Evolutionary conservation across 2,113 vertebrate genomes (phyloP).

Genomic region (Platycercus adscitus): DNA sequence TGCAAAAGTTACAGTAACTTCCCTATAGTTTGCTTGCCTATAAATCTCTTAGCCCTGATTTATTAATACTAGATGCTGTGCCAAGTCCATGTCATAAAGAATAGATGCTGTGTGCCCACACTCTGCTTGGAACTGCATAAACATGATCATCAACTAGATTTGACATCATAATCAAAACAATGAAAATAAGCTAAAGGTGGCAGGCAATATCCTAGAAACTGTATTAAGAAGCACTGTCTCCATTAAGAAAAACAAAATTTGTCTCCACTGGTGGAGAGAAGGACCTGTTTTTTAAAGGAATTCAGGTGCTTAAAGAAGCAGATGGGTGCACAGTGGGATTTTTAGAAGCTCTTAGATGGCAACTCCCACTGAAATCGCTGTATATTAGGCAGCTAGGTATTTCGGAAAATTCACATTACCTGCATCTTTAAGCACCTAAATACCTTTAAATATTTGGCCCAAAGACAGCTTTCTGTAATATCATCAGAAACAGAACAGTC

Average conservation of each 20-base stretch:
- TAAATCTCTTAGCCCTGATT: slow-evolving; percentile 55
- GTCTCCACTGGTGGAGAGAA: not conserved
- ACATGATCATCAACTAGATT: slow-evolving; percentile 25
- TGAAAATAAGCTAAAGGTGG: slow-evolving; percentile 49
- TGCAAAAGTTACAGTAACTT: slow-evolving; percentile 34
- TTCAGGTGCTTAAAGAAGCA: slow-evolving; percentile 53
- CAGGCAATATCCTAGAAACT: not conserved
- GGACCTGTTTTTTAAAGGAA: slow-evolving; percentile 31
- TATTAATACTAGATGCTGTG: slow-evolving; percentile 26
- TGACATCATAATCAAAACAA: slow-evolving; percentile 67
- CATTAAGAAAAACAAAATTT: slow-evolving; percentile 21
- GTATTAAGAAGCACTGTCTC: not conserved
- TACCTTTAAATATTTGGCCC: slow-evolving; percentile 69
- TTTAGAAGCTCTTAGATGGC: slow-evolving; percentile 65
- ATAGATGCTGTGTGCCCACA: slow-evolving; percentile 27
- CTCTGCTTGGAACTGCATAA: slow-evolving; percentile 35
- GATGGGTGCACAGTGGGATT: slow-evolving; percentile 65
- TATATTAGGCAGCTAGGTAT: slow-evolving; percentile 61
- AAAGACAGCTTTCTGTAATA: slow-evolving; percentile 54
- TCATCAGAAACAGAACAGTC: slow-evolving; percentile 51
- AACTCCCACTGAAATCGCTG: slow-evolving; percentile 52
- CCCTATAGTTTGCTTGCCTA: slow-evolving; percentile 7
- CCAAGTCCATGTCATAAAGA: slow-evolving; percentile 9
- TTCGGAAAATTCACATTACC: slow-evolving; percentile 66
- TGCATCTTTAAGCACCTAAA: slow-evolving; percentile 72